These are phyloP conservation scores for Drosophila neutralis DNA, from an alignment of 2,888 invertebrate genomes.

Conservation along the genomic window DNA sequence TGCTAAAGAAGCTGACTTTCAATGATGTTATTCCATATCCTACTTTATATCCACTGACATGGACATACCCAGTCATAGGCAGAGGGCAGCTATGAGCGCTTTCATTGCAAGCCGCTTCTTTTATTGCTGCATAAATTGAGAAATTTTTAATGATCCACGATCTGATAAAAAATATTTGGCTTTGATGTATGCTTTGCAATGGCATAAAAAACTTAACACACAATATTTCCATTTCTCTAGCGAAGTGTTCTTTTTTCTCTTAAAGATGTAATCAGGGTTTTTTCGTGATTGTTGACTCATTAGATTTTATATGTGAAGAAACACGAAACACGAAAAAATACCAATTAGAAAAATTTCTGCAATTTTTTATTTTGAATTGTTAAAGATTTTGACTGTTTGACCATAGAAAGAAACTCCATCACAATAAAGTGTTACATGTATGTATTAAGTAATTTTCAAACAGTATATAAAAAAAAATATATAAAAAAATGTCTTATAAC, in stretches of 20 bases:
- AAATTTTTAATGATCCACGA: not conserved
- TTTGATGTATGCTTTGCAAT: not conserved
- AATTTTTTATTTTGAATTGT: not conserved
- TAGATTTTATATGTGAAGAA: not conserved
- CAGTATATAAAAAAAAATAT: not conserved
- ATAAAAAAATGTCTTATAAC: rapidly evolving
- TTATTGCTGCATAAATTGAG: not conserved
- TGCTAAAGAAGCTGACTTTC: too few species aligned
- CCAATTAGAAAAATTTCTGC: not conserved
- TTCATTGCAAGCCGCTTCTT: not conserved
- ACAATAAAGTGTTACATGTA: too few species aligned
- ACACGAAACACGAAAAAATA: not conserved
- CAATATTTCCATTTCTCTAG: not conserved
- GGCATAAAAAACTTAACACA: not conserved
- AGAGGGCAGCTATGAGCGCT: not conserved
- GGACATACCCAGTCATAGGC: not conserved
- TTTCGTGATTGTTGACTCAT: not conserved
- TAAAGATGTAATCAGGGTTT: not conserved
- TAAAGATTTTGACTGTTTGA: not conserved
- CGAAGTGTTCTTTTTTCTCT: not conserved
- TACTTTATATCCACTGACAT: not conserved
- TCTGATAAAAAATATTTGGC: not conserved
- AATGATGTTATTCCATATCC: not conserved
- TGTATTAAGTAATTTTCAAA: too few species aligned
- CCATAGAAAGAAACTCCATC: too few species aligned